Percentiles rank a stretch among this genome's conserved stretches.
These are phyloP conservation scores for Channa maculata DNA, from an alignment of 2,113 vertebrate genomes.

Conservation along the genomic window DNA sequence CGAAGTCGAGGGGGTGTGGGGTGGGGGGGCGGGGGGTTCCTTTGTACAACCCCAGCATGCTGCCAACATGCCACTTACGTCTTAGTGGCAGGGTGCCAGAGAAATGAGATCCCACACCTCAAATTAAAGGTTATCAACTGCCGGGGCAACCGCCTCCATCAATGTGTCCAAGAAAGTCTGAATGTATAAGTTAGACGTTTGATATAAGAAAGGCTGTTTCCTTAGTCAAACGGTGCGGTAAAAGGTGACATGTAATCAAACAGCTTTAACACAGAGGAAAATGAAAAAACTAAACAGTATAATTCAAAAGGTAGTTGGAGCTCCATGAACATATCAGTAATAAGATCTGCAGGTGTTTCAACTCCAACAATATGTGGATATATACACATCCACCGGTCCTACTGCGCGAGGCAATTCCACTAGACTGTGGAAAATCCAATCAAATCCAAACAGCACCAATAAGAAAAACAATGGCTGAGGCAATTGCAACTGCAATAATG, in stretches of 20 bases:
- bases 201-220: constrained; percentile 8
- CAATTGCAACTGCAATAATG: constrained; percentile 77
- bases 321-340: constrained; percentile 56
- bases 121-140: constrained; percentile 94
- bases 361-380: constrained; percentile 57
- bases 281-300: constrained; percentile 21
- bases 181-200: constrained; percentile 38
- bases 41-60: constrained; percentile 71
- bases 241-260: constrained; percentile 2
- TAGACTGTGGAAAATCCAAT: constrained; percentile 74
- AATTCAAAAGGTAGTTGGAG: constrained; percentile 37
- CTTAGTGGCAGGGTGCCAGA: constrained; percentile 87
- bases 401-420: constrained; percentile 69
- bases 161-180: constrained; percentile 47
- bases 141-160: constrained; percentile 84
- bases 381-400: constrained; percentile 38
- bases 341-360: constrained; percentile 72
- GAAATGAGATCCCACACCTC: constrained; percentile 87
- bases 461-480: constrained; percentile 75
- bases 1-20: constrained; percentile 44
- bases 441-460: constrained; percentile 78
- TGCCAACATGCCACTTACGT: constrained; percentile 75
- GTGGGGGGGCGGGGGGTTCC: constrained; percentile 43
- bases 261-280: constrained; percentile 9
- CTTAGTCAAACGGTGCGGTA: background rate